Evolutionary conservation across 2,797 vertebrate genomes (phyloP), one percentile per base, ranked within the genome.

Genomic region (Phataginus tetradactyla): DNA sequence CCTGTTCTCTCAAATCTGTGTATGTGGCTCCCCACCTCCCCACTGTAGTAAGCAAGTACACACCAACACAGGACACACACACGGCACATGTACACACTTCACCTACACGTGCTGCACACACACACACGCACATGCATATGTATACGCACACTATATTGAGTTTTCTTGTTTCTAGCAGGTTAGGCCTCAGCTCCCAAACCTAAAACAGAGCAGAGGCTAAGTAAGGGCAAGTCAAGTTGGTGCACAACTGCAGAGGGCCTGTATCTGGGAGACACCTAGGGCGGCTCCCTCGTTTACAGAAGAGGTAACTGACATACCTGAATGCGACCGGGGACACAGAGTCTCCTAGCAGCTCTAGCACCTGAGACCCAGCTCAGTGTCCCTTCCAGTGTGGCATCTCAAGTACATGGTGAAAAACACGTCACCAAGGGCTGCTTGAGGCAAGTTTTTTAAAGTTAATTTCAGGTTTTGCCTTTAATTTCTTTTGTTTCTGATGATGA

Each of bases 391-490:
- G 45, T 10, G 69, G 34, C 4, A 0, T 12, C n/a, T 79, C 53
- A 42, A 39, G 72, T 80, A 23, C 17, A 1, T 4, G 42, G 55
- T 0, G 45, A 39, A 11, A 39, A 18, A 29, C 57, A 18, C 15
- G 4, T 81, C 4, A 23, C 42, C 39, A 61, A 10, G 18, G 80
- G n/a, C 69, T 78, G 59, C 86, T 74, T 53, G 29, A 69, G n/a
- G 59, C 39, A 27, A 34, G 34, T 29, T 87, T 55, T 55, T 77
- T 55, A n/a, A 51, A 79, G 13, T 64, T 87, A 51, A 37, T 37
- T 91, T 87, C 53, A 87, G 64, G 8, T 77, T 91, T 92, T 84
- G 10, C 21, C 25, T 77, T 87, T 91, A 37, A n/a, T 86, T 80
- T 75, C 21, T 81, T 49, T 84, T 71, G 55, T 39, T 64, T 66